phyloP scores from a whole-genome alignment of 2,888 invertebrate genomes.

The Metalampra italica region DNA sequence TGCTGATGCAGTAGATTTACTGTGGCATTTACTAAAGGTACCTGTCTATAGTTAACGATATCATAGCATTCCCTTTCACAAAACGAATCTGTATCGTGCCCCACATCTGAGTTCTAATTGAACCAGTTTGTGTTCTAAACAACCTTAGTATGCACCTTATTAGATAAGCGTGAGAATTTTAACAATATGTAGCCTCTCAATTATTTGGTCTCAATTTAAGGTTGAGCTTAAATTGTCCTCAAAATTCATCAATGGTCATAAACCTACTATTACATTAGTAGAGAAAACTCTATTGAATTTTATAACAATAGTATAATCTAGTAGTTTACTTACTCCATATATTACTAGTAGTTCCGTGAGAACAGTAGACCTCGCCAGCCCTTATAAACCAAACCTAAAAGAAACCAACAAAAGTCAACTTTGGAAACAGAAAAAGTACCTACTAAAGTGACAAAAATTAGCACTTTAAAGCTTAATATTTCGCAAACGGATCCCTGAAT shows the following conservation, averaged over 20 bases:
- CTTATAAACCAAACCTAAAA: too few species aligned
- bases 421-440: too few species aligned
- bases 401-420: too few species aligned
- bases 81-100: constrained; percentile 6
- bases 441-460: too few species aligned
- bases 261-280: neutral
- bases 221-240: neutral
- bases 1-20: neutral
- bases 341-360: too few species aligned
- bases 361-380: too few species aligned
- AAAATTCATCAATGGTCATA: neutral
- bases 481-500: too few species aligned
- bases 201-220: neutral
- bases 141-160: too few species aligned
- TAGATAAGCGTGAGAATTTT: constrained; percentile 6
- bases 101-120: constrained; percentile 6
- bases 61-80: constrained; percentile 9
- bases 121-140: constrained; percentile 3
- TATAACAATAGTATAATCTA: too few species aligned
- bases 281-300: neutral
- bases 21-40: neutral
- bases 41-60: neutral
- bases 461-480: too few species aligned
- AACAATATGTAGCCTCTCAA: neutral
- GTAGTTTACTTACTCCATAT: too few species aligned